Evolutionary conservation across 2,888 invertebrate genomes (phyloP), one percentile per base, ranked within the genome.

Genomic region (Brachypterus glaber): DNA sequence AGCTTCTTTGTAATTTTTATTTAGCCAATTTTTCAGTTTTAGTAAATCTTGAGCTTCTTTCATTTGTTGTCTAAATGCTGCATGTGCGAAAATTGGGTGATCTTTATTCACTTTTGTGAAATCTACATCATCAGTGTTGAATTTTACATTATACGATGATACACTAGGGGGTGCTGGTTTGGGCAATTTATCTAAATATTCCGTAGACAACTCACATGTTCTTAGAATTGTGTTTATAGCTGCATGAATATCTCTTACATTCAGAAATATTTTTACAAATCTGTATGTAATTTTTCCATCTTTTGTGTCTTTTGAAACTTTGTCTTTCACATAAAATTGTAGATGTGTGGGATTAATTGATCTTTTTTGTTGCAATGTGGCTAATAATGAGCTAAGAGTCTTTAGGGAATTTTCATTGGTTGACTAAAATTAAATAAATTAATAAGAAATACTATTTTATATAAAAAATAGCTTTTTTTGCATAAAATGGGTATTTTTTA

Each of bases 351-450:
- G 74, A 34, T 71, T 61, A 30, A 77, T 67, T 32, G 70, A 69
- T 46, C 71, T 70, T 52, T 76, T 73, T 52, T 78, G 70, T 54
- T 85, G 82, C 37, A 91, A 71, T 16, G 77, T 77, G 63, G 90
- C 85, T 51, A 95, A 68, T 55, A 89, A 77, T 16, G 84, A 84
- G 66, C 91, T 92, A 34, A 93, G 67, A 50, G 82, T 79, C 62
- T 93, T 90, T 41, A 93, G 63, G 0, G 92, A 92, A 55, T 86
- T 79, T 66, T 95, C 93, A 72, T 95, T 95, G 1, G 82, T 79
- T 48, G 76, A 77, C 82, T 92, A 51, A 48, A 46, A 38, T 37
- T 31, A 8, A 35, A 39, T 24, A n/a, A 8, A 37, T 25, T 34
- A 21, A 24, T 35, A 41, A 17, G 24, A 32, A n/a, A n/a, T n/a